phyloP scores from a whole-genome alignment of 2,797 vertebrate species.

The Paguma larvata region DNA sequence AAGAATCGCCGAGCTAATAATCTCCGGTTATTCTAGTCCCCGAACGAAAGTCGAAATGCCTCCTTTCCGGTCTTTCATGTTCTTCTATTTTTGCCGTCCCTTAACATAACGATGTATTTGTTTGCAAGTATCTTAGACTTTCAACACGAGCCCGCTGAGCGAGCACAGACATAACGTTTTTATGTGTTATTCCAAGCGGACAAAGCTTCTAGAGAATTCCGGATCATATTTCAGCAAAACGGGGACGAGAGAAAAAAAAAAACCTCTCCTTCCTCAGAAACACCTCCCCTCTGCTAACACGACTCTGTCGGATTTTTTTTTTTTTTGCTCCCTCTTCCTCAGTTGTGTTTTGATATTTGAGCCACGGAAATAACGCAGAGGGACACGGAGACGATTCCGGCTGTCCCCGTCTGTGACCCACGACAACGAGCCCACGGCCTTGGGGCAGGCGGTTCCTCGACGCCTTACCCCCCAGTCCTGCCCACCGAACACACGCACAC shows the following conservation, averaged over 20 bases:
- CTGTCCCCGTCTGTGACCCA: accelerated
- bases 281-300: accelerated
- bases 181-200: accelerated
- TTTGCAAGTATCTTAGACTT: neutral
- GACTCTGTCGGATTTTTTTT: too few species aligned
- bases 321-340: accelerated
- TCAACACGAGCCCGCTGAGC: too few species aligned
- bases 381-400: neutral
- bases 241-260: accelerated
- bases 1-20: accelerated
- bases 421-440: accelerated
- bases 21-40: accelerated
- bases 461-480: too few species aligned
- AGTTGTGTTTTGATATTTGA: neutral
- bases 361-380: neutral
- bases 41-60: neutral
- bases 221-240: accelerated
- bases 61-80: accelerated
- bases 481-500: too few species aligned
- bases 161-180: neutral
- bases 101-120: neutral
- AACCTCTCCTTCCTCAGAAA: neutral
- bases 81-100: too few species aligned
- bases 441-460: accelerated
- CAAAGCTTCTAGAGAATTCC: neutral